Evolutionary conservation across 2,797 vertebrate genomes (phyloP).

Genomic region (Cuculus canorus): DNA sequence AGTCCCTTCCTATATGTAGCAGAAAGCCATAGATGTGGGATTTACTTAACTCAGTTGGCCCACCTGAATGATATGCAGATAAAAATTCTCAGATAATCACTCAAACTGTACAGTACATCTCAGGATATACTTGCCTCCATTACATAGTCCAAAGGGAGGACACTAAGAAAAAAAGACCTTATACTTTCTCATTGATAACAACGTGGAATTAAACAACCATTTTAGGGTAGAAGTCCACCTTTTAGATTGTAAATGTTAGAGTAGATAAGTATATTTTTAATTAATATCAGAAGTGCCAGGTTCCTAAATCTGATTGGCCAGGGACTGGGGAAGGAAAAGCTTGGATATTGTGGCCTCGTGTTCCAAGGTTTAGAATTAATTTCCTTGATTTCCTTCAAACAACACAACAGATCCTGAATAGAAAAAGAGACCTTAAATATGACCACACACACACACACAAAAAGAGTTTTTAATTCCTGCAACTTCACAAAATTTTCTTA

Average conservation of each 20-base stretch:
- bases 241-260: not conserved
- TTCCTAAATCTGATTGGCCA: not conserved
- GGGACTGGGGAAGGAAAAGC: not conserved
- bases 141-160: not conserved
- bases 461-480: not conserved
- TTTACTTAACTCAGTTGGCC: not conserved
- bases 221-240: not conserved
- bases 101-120: not conserved
- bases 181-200: accelerated
- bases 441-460: too few species aligned
- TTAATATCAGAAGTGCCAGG: accelerated
- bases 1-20: not conserved
- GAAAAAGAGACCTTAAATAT: too few species aligned
- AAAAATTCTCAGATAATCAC: not conserved
- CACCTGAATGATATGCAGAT: not conserved
- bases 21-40: not conserved
- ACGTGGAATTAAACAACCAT: not conserved
- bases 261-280: not conserved
- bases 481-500: too few species aligned
- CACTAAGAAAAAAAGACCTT: not conserved
- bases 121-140: not conserved
- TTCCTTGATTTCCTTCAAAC: not conserved
- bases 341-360: not conserved
- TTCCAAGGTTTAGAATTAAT: not conserved
- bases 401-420: not conserved